phyloP scores from a whole-genome alignment of 2,888 invertebrate species.

The Elysia crispata region DNA sequence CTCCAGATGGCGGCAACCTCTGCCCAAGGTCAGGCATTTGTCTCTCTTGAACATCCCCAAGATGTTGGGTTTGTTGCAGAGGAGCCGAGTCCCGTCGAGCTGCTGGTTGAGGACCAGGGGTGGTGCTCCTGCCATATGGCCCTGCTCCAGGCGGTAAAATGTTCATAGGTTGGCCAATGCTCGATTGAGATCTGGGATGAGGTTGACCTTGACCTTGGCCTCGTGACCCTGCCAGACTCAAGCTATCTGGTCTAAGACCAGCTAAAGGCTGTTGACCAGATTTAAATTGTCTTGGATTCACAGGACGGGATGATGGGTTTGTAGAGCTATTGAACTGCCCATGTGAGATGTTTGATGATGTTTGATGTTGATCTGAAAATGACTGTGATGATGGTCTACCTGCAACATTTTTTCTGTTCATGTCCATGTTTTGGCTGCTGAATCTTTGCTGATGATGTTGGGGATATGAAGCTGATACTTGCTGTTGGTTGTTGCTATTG shows the following conservation, averaged over 20 bases:
- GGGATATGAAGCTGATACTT: no score
- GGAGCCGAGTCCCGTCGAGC: neutral
- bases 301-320: neutral
- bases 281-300: no score
- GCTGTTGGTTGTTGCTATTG: no score
- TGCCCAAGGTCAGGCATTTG: neutral
- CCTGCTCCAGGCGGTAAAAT: neutral
- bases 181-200: constrained; percentile 32
- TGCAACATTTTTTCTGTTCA: no score
- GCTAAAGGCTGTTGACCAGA: no score
- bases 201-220: no score
- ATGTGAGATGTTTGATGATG: neutral
- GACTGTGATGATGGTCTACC: no score
- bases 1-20: constrained; percentile 36
- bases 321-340: neutral
- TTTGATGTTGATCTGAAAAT: neutral
- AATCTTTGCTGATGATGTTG: no score
- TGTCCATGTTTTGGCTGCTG: no score
- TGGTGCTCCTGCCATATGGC: constrained; percentile 38
- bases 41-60: constrained; percentile 27
- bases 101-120: constrained; percentile 37
- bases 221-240: no score
- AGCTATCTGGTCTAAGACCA: no score
- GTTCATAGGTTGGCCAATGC: constrained; percentile 1
- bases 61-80: neutral